Evolutionary conservation across 2,113 vertebrate species (phyloP), one percentile per base, ranked within the genome.

Genomic region (Chinchilla lanigera): DNA sequence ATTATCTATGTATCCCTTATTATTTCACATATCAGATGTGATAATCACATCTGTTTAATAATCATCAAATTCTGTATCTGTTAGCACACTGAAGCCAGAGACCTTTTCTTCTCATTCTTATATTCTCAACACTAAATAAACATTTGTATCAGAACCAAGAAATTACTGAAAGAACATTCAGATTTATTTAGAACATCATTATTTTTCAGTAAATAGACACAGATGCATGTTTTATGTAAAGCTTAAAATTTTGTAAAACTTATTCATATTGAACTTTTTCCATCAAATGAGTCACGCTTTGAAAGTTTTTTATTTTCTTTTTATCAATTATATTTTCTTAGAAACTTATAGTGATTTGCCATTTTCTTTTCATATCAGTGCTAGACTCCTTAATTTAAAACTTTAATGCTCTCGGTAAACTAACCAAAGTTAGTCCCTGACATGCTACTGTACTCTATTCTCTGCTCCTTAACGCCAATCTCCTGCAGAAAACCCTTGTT

Each of bases 241-340:
- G 84, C 1, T 90, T 92, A 86, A 93, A 82, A 92, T 77, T 81
- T 82, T 93, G 22, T n/a, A n/a, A 22, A 54, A 97, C 78, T 73
- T 93, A 60, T 92, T 63, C 56, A 85, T 47, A 12, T 75, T 96
- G n/a, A 95, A 67, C 11, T 88, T 35, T 33, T 71, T 95, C 80
- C 24, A 94, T 83, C 22, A 44, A 84, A 58, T 93, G 19, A 91
- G 75, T 84, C 16, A 38, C 71, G 8, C 82, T 88, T 83, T 33
- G 93, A 52, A 56, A 3, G 3, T 71, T 30, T 92, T 89, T 2
- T 82, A 0, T 54, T 92, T 33, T 61, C 69, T 91, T 28, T 65
- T 91, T 38, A 75, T 58, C 58, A 58, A 2, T 60, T 83, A 14
- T 82, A 78, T 75, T 77, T 85, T 28, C 67, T 69, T 91, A 52